Evolutionary conservation across 37 sponge, comb jelly and placozoan species (phyloP), one percentile per base, ranked within the genome.

Genomic region (Tethya wilhelma): DNA sequence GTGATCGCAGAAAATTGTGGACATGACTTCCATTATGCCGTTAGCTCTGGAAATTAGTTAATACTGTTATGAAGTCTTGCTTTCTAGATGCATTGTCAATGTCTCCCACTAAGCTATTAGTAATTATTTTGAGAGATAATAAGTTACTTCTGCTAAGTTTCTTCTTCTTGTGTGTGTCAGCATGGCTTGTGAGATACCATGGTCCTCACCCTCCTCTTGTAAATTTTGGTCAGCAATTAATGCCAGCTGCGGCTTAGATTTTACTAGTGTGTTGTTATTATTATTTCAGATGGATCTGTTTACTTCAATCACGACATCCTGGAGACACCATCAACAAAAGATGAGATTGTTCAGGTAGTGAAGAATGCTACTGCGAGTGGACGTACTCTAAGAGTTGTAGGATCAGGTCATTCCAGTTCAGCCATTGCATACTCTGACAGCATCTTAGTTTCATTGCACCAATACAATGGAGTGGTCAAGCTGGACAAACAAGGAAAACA

Each of bases 351-450:
- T 0, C 22, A 46, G 1, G 55, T 84, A 8, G 60, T 92, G 37
- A 64, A 74, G 45, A 28, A 34, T 17, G 85, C 76, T 7, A 40
- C 43, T 1, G 79, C n/a, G 5, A 37, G 23, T 36, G 38, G 57
- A 30, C 4, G 9, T 2, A 53, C 14, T 72, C 20, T 92, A 11
- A 71, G 81, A 38, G 89, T 92, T 1, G 44, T 92, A 6, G 93
- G 93, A 6, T 78, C 93, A 29, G 89, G 93, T 22, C 93, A 92
- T 71, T 88, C 90, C 3, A 84, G 90, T 89, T 92, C 93, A 7
- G n/a, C 66, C 5, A 30, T 92, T 45, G 93, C 93, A 30, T 43
- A n/a, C 9, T 64, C 80, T 29, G 71, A 77, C 23, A 85, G 79
- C 33, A 38, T 84, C 25, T 59, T 80, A 9, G 32, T 92, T 0